phyloP scores from a whole-genome alignment of 53 echinoderm and acorn worm species.

The Luidia sarsii region DNA sequence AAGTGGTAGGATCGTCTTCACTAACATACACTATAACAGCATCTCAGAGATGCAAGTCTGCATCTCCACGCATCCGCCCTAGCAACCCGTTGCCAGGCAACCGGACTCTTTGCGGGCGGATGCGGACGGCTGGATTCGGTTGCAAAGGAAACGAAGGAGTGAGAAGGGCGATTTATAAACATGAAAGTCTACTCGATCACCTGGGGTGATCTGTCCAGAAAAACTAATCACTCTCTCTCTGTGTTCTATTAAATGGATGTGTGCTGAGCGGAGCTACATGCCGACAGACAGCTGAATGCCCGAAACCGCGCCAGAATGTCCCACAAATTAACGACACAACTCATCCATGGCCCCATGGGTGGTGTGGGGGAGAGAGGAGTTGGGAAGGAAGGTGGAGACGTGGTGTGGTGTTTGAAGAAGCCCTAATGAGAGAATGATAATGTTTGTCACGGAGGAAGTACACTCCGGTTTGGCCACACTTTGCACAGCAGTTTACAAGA shows the following conservation, averaged over 20 bases:
- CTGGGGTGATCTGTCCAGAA: background rate
- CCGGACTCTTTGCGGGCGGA: background rate
- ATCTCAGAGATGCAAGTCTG: no score
- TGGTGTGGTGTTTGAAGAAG: background rate
- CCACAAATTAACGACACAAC: background rate
- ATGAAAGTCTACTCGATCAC: background rate
- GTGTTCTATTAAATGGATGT: background rate
- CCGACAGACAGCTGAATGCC: slow-evolving; percentile 11
- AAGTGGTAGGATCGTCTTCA: no score
- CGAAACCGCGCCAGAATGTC: background rate
- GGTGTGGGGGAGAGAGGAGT: background rate
- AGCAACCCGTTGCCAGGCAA: slow-evolving; percentile 22
- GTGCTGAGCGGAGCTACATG: background rate
- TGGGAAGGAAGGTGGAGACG: background rate
- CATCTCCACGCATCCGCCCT: no score
- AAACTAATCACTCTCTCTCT: background rate
- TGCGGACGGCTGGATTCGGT: background rate
- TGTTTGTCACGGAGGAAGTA: background rate
- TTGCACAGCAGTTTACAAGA: no score
- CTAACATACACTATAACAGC: no score
- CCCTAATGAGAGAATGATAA: background rate
- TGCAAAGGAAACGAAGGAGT: background rate
- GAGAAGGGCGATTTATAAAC: background rate
- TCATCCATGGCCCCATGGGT: background rate
- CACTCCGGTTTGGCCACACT: background rate